Percentiles rank a stretch among this genome's conserved stretches.
These are phyloP conservation scores for Agriopis leucophaearia DNA, from an alignment of 2,888 invertebrate genomes.

Conservation along the genomic window DNA sequence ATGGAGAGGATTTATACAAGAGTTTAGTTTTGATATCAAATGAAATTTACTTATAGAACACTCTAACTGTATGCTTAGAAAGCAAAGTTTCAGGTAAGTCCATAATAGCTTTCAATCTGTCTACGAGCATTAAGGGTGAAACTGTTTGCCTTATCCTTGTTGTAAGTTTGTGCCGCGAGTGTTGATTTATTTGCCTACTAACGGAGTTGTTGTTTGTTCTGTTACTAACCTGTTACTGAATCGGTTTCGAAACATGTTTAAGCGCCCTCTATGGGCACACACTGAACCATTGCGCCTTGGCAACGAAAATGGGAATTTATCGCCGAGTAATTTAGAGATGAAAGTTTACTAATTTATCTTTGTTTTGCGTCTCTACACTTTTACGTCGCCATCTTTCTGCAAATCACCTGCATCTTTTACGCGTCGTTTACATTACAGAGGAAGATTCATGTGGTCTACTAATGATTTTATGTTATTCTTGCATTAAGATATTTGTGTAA, in stretches of 20 bases:
- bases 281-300: neutral
- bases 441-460: too few relatives aligned
- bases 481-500: too few relatives aligned
- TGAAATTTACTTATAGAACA: neutral
- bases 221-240: slow-evolving; percentile 27
- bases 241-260: slow-evolving; percentile 9
- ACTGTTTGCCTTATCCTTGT: slow-evolving; percentile 20
- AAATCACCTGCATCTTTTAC: too few relatives aligned
- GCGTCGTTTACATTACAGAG: too few relatives aligned
- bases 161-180: slow-evolving; percentile 33
- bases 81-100: slow-evolving; percentile 9
- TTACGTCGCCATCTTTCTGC: too few relatives aligned
- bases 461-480: too few relatives aligned
- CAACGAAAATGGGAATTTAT: neutral
- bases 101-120: slow-evolving; percentile 23
- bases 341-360: too few relatives aligned
- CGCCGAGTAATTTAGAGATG: too few relatives aligned
- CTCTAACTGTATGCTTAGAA: too few relatives aligned
- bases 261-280: neutral
- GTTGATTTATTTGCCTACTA: slow-evolving; percentile 44
- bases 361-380: too few relatives aligned
- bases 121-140: slow-evolving; percentile 21
- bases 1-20: too few relatives aligned
- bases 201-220: slow-evolving; percentile 40
- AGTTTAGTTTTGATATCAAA: too few relatives aligned